Evolutionary conservation across 2,888 invertebrate genomes (phyloP), one percentile per base, ranked within the genome.

Genomic region (Anagyrus pseudococci): DNA sequence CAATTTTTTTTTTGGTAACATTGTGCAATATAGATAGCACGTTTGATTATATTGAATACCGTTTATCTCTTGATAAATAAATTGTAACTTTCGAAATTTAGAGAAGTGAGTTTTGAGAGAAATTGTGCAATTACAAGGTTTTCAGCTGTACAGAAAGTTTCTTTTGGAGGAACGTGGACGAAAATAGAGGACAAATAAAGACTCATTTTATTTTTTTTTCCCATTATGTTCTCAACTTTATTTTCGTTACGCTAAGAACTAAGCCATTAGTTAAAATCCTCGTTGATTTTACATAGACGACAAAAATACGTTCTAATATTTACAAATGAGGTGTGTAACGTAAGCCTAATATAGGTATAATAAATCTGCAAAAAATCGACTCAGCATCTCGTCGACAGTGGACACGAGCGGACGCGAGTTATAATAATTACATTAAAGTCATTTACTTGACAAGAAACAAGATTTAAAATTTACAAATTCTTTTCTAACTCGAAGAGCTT

Each of bases 241-340:
- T 72, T 72, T 37, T 72, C 72, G 69, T 71, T 72, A 73, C 73
- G 74, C 77, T 78, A 79, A 76, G 73, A 77, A 75, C 78, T 78
- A 77, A 75, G 76, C 75, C 73, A 75, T 74, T 75, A 76, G 71
- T 76, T 77, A 77, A 78, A 77, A 78, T 77, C 75, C 75, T 78
- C 75, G 73, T 77, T 74, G 73, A 74, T 75, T 76, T 78, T 75
- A 79, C 77, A 77, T 77, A 75, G 75, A 76, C 76, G 79, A 78
- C 77, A 79, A 78, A 78, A 78, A 78, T 79, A 79, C 76, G 78
- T 76, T 78, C 77, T 79, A 78, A 79, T 79, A 79, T 79, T 77
- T 79, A 79, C 79, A 79, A 79, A 79, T 78, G 76, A 78, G 75
- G 77, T 77, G 76, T 77, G 71, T 77, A 79, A 79, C 75, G 71